Base-by-base conservation (phyloP, 2,113 vertebrate species). In the Sebastes schlegelii region DNA sequence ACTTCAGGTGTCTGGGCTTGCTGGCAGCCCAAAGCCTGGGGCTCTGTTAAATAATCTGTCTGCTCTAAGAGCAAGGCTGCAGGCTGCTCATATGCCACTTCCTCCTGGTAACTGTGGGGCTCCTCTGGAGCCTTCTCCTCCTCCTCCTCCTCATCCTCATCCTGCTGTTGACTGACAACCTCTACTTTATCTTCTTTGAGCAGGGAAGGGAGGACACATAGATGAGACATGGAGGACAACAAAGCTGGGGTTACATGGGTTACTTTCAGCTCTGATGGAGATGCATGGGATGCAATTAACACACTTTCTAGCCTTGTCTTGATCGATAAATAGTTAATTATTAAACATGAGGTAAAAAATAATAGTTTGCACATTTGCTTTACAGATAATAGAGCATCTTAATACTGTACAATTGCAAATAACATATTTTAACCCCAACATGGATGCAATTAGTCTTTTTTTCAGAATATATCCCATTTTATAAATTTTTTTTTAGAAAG, bases 201-300 rank as follows among this genome's bases (percentile, higher is more conserved):
- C 67, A 13, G 74, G 86, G 60, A 60, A 58, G 68, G 82, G 74
- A 34, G 70, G 85, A 88, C 55, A 74, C 62, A 90, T 40, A 58
- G 78, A 87, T 91, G 92, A 91, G 83, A 92, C 77, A 91, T 86
- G 91, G 74, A 87, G 60, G 85, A 90, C 69, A 87, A 73, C 51
- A 86, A 46, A 72, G 82, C 63, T 68, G 52, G 82, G 77, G 21
- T 91, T 83, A 92, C 70, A 76, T 84, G 71, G 26, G 16, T 87
- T 73, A 89, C 88, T 92, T 90, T 88, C 83, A 89, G 82, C 86
- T 87, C 87, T 57, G 94, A 93, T 96, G 95, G 92, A 89, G 74
- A 89, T 66, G 79, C 65, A 89, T 67, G 83, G 55, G 68, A 91
- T 88, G 84, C 62, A 83, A 86, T 91, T 70, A 60, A 61, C 19